Base-by-base conservation (phyloP, 2,888 invertebrate genomes). In the Cephus pulcher region DNA sequence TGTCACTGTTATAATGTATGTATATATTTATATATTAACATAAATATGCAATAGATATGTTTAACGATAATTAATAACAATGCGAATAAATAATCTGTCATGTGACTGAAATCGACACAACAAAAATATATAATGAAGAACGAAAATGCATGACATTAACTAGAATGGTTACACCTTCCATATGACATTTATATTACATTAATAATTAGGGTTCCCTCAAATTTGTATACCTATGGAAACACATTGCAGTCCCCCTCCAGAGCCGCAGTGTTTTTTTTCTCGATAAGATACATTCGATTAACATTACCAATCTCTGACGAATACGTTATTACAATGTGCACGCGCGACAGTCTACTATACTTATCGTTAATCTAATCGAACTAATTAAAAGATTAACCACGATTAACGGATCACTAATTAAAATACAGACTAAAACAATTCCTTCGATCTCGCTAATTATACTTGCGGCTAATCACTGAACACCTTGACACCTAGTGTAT, bases 401-500 rank as follows among this genome's bases (percentile, higher is more conserved):
- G 40, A 40, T 40, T 40, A 40, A 40, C 40, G 56, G 56, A 56
- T 56, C 56, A 56, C 23, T 56, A 56, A 23, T 56, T 56, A 56
- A 56, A 56, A 23, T 56, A 56, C 23, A 56, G 56, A 23, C 23
- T 56, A 56, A 56, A 56, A 23, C 2, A 15, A 56, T 23, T 15
- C 6, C 9, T 56, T 56, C 23, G 56, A 56, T 56, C 56, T 32
- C 71, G 71, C 33, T 71, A 71, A 71, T 34, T 33, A 71, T 75
- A 77, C 35, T 69, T 77, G 70, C n/a, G 34, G 69, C 9, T 76
- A 37, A 40, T n/a, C 73, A 75, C 78, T 88, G 86, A 88, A 88
- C 86, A 88, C 87, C 84, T 85, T 88, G 84, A 84, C 84, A 87
- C 85, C 85, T 86, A 85, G 82, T 84, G 82, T 84, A 88, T 77